A percentile compares a stretch with the other conserved stretches of the same genome.
phyloP scores from a whole-genome alignment of 2,888 invertebrate genomes.

The Stenodema calcarata region DNA sequence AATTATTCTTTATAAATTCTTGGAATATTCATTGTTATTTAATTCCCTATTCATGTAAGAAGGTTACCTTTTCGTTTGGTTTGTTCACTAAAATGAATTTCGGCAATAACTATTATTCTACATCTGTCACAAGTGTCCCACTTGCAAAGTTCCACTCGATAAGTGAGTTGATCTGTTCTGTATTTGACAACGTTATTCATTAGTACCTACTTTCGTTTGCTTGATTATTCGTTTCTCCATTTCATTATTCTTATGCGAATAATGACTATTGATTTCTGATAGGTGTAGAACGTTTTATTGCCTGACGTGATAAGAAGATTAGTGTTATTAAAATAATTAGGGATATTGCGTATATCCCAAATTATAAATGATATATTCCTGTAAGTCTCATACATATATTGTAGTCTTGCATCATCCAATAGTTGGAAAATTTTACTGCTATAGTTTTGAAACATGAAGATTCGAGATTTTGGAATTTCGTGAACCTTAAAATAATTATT shows the following conservation, averaged over 20 bases:
- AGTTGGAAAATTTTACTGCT: background rate
- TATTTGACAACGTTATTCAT: too few species aligned
- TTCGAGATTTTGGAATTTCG: background rate
- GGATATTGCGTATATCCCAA: background rate
- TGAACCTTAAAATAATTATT: background rate
- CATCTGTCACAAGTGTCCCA: background rate
- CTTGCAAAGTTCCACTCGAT: too few species aligned
- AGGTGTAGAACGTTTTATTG: constrained; percentile 1
- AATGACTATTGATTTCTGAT: background rate
- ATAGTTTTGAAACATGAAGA: background rate
- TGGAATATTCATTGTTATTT: background rate
- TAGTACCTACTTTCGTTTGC: too few species aligned
- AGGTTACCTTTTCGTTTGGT: background rate
- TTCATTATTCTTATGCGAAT: background rate
- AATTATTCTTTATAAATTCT: background rate
- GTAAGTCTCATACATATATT: background rate
- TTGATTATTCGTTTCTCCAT: background rate
- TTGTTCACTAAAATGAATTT: background rate
- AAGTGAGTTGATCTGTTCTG: too few species aligned
- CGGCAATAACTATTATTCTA: background rate
- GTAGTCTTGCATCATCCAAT: background rate
- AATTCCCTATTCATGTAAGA: background rate
- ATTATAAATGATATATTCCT: background rate
- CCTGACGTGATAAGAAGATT: background rate
- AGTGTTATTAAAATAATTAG: background rate